A percentile compares a stretch with the other conserved stretches of the same genome.
phyloP scores from a whole-genome alignment of 1,140 invertebrate species.

The Drosophila punjabiensis region DNA sequence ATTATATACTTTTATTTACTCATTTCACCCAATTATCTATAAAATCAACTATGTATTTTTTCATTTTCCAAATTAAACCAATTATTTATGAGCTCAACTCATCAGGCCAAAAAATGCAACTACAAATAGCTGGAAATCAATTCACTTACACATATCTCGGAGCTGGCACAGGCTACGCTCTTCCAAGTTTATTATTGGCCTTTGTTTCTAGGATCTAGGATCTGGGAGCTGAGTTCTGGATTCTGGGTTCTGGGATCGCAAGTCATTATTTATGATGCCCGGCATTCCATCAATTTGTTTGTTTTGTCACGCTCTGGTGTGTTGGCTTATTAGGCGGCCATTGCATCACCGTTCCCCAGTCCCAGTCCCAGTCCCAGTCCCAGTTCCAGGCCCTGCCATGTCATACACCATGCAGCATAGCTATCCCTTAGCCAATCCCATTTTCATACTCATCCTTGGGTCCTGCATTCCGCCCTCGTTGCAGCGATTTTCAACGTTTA shows the following conservation, averaged over 20 bases:
- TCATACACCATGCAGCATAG: not conserved
- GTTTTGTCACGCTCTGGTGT: slow-evolving; percentile 63
- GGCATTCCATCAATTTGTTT: slow-evolving; percentile 74
- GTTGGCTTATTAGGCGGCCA: slow-evolving; percentile 58
- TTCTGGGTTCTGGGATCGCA: slow-evolving; percentile 24
- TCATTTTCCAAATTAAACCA: not conserved
- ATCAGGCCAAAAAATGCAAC: not conserved
- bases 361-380: not conserved
- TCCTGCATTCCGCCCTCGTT: slow-evolving; percentile 19
- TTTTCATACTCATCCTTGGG: slow-evolving; percentile 9
- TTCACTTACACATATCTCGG: slow-evolving; percentile 20
- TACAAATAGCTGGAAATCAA: slow-evolving; percentile 1
- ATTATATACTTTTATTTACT: not conserved
- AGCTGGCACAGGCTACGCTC: not conserved
- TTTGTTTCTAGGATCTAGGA: slow-evolving; percentile 12
- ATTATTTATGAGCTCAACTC: not conserved
- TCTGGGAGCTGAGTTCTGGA: not conserved
- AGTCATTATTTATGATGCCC: slow-evolving; percentile 62
- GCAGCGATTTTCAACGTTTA: slow-evolving; percentile 72
- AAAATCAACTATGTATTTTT: not conserved
- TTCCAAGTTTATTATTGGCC: slow-evolving; percentile 31
- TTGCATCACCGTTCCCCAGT: slow-evolving; percentile 17
- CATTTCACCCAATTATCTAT: not conserved
- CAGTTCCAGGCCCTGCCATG: slow-evolving; percentile 2
- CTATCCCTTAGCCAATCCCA: slow-evolving; percentile 4